These are phyloP conservation scores for Streptopelia turtur DNA, from an alignment of 2,797 vertebrate species.

Conservation along the genomic window DNA sequence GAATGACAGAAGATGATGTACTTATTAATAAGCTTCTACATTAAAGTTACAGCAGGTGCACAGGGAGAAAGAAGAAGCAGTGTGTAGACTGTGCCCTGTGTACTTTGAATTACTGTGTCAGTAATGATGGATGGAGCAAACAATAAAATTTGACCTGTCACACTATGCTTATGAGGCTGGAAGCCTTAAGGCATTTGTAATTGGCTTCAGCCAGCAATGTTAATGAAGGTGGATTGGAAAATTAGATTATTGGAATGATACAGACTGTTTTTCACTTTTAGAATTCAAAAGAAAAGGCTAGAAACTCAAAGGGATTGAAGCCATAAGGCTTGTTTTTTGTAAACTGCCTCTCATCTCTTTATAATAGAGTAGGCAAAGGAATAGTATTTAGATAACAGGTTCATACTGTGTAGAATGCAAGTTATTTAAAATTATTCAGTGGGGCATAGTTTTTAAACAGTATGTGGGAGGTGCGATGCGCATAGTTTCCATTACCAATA, in stretches of 20 bases:
- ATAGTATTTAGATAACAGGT: conserved; percentile 4
- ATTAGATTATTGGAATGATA: conserved; percentile 47
- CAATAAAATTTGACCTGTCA: conserved; percentile 37
- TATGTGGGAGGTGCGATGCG: conserved; percentile 9
- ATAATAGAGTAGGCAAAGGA: conserved; percentile 9
- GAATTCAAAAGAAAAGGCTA: conserved; percentile 12
- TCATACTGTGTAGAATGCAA: conserved; percentile 15
- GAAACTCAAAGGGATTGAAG: conserved; percentile 1
- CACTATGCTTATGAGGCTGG: neutral
- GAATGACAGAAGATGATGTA: neutral
- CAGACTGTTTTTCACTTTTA: conserved; percentile 4
- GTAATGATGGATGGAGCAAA: conserved; percentile 39
- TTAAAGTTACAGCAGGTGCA: conserved; percentile 56
- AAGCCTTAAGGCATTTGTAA: conserved; percentile 36
- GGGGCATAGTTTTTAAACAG: conserved; percentile 13
- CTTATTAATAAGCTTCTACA: conserved; percentile 34
- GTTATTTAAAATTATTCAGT: conserved; percentile 27
- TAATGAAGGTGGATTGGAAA: conserved; percentile 51
- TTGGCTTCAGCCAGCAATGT: conserved; percentile 27
- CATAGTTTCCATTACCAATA: neutral
- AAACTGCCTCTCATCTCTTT: neutral
- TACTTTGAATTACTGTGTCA: conserved; percentile 59
- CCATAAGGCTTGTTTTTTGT: neutral
- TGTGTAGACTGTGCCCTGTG: neutral
- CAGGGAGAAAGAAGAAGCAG: conserved; percentile 12